phyloP scores from a whole-genome alignment of 2,113 vertebrate genomes.

The Lophius piscatorius region DNA sequence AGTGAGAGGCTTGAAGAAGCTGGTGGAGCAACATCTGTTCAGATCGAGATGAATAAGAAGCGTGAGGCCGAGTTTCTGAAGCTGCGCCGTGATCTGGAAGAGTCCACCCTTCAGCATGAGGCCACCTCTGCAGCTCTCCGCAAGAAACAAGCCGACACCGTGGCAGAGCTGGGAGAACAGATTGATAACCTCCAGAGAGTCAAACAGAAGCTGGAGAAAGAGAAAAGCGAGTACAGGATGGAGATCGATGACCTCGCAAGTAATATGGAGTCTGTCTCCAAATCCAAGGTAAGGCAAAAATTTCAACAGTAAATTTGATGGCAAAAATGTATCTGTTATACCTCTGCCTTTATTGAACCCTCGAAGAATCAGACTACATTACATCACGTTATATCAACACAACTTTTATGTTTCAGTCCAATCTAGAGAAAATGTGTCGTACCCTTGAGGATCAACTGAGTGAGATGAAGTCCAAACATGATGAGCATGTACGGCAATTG shows the following conservation, averaged over 20 bases:
- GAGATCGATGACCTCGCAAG: conserved; percentile 88
- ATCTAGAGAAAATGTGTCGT: conserved; percentile 90
- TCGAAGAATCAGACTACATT: background rate
- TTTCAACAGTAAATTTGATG: background rate
- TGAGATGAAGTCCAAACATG: conserved; percentile 86
- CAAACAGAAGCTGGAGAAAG: conserved; percentile 95
- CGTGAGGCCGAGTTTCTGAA: conserved; percentile 90
- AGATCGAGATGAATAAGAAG: conserved; percentile 94
- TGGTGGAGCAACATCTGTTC: conserved; percentile 86
- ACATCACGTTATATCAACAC: background rate
- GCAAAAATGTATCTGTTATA: background rate
- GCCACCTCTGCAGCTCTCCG: conserved; percentile 83
- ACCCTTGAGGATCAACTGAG: conserved; percentile 90
- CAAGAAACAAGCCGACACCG: conserved; percentile 89
- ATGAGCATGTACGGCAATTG: conserved; percentile 86
- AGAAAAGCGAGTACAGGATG: conserved; percentile 94
- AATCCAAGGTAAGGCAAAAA: conserved; percentile 83
- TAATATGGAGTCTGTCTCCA: conserved; percentile 87
- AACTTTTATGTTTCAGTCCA: conserved; percentile 70
- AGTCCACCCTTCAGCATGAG: conserved; percentile 92
- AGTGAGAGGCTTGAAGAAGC: conserved; percentile 88
- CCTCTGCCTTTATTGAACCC: background rate
- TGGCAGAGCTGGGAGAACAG: conserved; percentile 91
- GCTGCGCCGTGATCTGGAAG: conserved; percentile 81
- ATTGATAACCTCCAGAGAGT: conserved; percentile 91